Conservation (phyloP, 2,888 invertebrate genomes). For the Drosophila diplacantha region DNA sequence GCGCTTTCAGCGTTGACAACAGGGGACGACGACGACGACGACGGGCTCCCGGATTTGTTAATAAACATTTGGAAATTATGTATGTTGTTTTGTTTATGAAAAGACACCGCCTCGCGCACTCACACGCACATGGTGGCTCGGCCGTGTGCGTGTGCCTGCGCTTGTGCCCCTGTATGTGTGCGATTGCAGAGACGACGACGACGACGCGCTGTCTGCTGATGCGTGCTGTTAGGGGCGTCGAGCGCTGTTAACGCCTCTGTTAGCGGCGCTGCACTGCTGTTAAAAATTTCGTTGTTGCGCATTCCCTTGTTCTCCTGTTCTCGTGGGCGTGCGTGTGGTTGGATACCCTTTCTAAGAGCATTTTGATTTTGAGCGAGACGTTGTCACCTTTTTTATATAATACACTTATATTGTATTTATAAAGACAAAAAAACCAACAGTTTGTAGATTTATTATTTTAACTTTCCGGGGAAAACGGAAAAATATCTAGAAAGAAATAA, state of each 20-base stretch:
- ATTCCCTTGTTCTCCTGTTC: neutral
- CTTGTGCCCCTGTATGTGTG: constrained; percentile 16
- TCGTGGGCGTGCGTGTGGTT: neutral
- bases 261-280: constrained; percentile 7
- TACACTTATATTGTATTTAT: no score
- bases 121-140: constrained; percentile 14
- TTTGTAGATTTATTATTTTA: no score
- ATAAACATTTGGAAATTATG: constrained; percentile 19
- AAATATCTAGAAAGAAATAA: no score
- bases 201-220: constrained; percentile 40
- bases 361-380: no score
- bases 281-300: neutral
- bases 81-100: constrained; percentile 25
- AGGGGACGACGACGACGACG: constrained; percentile 6
- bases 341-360: neutral
- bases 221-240: constrained; percentile 19
- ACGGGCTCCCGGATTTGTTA: constrained; percentile 6
- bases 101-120: constrained; percentile 12
- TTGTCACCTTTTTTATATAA: no score
- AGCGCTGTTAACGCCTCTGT: constrained; percentile 11
- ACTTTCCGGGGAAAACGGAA: no score
- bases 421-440: no score
- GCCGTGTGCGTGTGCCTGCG: neutral
- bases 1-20: neutral
- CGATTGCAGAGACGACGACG: constrained; percentile 17